Base-by-base conservation (phyloP, 1,140 invertebrate species). In the Pseudomyrmex dendroicus region DNA sequence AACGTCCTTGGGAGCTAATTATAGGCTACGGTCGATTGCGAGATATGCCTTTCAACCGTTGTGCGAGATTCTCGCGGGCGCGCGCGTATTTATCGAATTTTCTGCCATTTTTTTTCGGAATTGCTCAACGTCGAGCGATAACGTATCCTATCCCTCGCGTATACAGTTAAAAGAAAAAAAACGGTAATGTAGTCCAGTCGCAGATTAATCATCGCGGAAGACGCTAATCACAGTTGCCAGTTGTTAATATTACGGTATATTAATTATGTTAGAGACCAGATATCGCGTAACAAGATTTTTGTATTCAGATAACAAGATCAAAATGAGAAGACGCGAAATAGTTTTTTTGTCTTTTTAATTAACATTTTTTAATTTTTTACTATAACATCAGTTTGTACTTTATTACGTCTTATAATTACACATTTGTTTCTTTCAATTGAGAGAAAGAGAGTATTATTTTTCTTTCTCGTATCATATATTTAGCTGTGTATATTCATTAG, bases 1-100 rank as follows among this genome's bases (percentile, higher is more conserved):
- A 57, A 25, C 61, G 85, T 88, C 87, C 87, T 88, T 88, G 86
- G 56, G 17, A 20, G 57, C 46, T 88, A 68, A 88, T 85, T 70
- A 74, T 73, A 54, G 46, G 56, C 25, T 57, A 63, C 56, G 68
- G 80, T 85, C 77, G 82, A 46, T 85, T 76, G 73, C 78, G 70
- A 70, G 73, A 70, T 73, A 54, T 48, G 85, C 67, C 73, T 87
- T 82, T 88, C 73, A 87, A 88, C 87, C 82, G 73, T 20, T 64
- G 9, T 13, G 22, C 44, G 76, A 44, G 57, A 50, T 57, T 68
- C 76, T 72, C 68, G 17, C 48, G 48, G 9, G 62, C 25, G 73
- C 48, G 8, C 22, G 72, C 7, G 10, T 61, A 84, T 59, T 76
- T 83, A 63, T 82, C 66, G 54, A 68, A 74, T 73, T 87, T 86